Base-by-base conservation (phyloP, 2,888 invertebrate genomes). In the Nipponacmea schrenckii region DNA sequence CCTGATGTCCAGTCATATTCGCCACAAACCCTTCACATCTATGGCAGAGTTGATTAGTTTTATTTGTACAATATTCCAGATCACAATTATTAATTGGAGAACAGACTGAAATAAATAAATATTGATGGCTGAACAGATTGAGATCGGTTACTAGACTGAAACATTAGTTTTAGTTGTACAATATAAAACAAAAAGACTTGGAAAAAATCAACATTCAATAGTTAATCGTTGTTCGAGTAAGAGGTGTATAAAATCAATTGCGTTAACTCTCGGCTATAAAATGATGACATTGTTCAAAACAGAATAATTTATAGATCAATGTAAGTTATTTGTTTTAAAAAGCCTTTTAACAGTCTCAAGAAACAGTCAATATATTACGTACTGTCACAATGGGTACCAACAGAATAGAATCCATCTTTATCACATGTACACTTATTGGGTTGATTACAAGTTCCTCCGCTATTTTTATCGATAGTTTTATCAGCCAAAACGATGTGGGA, bases 381-480 rank as follows among this genome's bases (percentile, higher is more conserved):
- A 80, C 80, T 74, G 64, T 67, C 67, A 67, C 79, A 80, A 17
- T 72, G 63, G 15, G 68, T 68, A 8, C 77, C 77, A 17, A 45
- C 56, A n/a, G 68, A 63, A 67, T 76, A 80, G 65, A 79, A 79
- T 5, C 79, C 79, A 20, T 65, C 67, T 44, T 72, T 76, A 62
- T 77, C 77, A 62, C 69, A 62, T 17, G 24, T 69, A 65, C 79
- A 80, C 15, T 15, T 65, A 17, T 75, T 69, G n/a, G 78, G 76
- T 5, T 45, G 24, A 24, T 17, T 39, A 63, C 79, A 80, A 15
- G 45, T 56, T 14, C 79, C 79, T 10, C 74, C 78, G 67, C 71
- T 73, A 62, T 70, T 63, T 14, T 62, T 62, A 45, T 73, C 68
- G 7, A 67, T 39, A n/a, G 15, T 64, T 15, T 62, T 71, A 20